These are phyloP conservation scores for Leucophenga maculata DNA, from an alignment of 2,888 invertebrate genomes.

Conservation along the genomic window DNA sequence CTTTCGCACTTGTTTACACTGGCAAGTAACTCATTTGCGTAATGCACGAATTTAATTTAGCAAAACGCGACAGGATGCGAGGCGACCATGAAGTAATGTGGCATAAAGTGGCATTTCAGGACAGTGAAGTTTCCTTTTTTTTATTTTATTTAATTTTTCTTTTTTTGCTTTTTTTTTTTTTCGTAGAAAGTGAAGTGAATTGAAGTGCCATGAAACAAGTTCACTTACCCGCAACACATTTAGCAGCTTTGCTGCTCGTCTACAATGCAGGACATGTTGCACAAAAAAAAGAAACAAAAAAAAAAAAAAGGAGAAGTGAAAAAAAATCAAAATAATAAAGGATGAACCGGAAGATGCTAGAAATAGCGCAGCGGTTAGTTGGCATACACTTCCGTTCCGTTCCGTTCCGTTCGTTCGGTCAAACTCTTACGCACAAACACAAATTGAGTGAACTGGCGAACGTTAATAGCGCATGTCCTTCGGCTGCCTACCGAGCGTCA, in stretches of 20 bases:
- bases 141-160: no score
- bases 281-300: no score
- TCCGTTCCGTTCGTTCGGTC: constrained; percentile 36
- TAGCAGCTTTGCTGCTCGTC: constrained; percentile 25
- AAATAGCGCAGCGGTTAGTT: no score
- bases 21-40: constrained; percentile 58
- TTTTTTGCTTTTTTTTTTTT: no score
- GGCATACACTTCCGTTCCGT: no score
- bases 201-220: constrained; percentile 27
- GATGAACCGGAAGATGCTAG: no score
- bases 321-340: no score
- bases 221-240: constrained; percentile 58
- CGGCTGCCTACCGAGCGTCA: constrained; percentile 21
- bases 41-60: constrained; percentile 66
- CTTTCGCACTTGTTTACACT: constrained; percentile 25
- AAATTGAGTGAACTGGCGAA: constrained; percentile 28
- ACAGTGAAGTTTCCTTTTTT: neutral
- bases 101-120: neutral
- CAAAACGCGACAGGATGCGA: constrained; percentile 48
- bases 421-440: constrained; percentile 33
- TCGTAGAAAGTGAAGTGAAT: neutral
- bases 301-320: no score
- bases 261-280: no score
- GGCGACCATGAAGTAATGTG: neutral
- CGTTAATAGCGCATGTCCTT: constrained; percentile 64